These are phyloP conservation scores for Paratilapia polleni DNA, from an alignment of 2,113 vertebrate species.

Conservation along the genomic window DNA sequence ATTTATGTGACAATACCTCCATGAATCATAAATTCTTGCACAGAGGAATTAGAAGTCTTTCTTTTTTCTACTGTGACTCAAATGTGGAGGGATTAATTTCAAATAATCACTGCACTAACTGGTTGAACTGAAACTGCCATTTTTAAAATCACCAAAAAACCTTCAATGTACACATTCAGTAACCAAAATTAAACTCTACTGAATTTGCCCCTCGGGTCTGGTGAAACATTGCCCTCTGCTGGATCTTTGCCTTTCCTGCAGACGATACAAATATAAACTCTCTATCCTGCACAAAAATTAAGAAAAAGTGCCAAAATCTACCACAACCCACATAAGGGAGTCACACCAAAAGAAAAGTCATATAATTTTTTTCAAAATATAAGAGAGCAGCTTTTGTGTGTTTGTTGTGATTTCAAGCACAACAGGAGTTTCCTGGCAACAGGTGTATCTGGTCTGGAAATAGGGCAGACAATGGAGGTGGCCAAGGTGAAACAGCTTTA, in stretches of 20 bases:
- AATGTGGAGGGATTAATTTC: not conserved
- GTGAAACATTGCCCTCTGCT: constrained; percentile 38
- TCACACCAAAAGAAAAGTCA: not conserved
- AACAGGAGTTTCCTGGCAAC: constrained; percentile 38
- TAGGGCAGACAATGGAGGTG: constrained; percentile 11
- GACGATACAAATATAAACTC: not conserved
- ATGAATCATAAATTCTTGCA: not conserved
- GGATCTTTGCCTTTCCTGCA: not conserved
- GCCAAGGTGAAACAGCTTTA: not conserved
- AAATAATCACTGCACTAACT: not conserved
- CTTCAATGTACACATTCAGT: no score
- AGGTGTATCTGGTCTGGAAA: not conserved
- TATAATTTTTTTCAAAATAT: not conserved
- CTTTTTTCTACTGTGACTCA: not conserved
- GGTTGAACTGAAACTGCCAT: not conserved
- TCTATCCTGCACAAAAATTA: not conserved
- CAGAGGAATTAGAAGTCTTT: not conserved
- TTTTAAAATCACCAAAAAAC: no score
- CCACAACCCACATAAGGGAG: not conserved
- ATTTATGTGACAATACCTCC: no score
- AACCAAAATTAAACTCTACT: not conserved
- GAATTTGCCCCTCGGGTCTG: fast-evolving
- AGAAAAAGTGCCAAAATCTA: fast-evolving
- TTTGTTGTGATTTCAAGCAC: not conserved
- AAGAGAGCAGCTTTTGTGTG: not conserved